Base-by-base conservation (phyloP, 2,888 invertebrate species). In the Acleris laterana region DNA sequence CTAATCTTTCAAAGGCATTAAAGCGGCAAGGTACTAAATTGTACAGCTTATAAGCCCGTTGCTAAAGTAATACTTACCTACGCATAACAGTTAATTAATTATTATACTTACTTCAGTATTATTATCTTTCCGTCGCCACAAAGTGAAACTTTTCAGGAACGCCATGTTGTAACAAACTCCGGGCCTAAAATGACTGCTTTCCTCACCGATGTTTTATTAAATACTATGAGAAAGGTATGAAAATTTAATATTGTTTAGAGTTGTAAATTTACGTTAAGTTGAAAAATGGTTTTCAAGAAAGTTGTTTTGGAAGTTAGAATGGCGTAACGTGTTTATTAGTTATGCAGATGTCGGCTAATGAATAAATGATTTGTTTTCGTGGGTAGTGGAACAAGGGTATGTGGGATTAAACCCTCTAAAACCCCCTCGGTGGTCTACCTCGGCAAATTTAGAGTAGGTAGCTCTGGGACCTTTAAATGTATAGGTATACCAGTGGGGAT, bases 241-340 rank as follows among this genome's bases (percentile, higher is more conserved):
- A 63, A 58, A 52, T 51, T 63, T 58, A 46, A 64, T 53, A 48
- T 22, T 53, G 22, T 58, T 53, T 5, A 16, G 52, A 62, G 57
- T 57, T 56, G n/a, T 9, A 13, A 50, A 32, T 32, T 58, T 22
- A 52, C 11, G 25, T 2, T 19, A 50, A 19, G n/a, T 50, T 28
- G 3, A 22, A n/a, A 22, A 38, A 5, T 28, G 46, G 6, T 11
- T 32, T 38, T 16, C 28, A 20, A 17, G 19, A 48, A 59, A 53
- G 19, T 32, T 48, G 9, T 17, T 51, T 44, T 13, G 5, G n/a
- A 56, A 20, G 28, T 48, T 52, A 9, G 2, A 2, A 25, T 32
- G 19, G 32, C 9, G 6, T 25, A 6, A 25, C 25, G 16, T 16
- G 13, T 51, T 52, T 16, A 55, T 55, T 55, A 55, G 22, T 42